Conservation (phyloP, 1,140 invertebrate genomes). For the Drosophila nannoptera region DNA sequence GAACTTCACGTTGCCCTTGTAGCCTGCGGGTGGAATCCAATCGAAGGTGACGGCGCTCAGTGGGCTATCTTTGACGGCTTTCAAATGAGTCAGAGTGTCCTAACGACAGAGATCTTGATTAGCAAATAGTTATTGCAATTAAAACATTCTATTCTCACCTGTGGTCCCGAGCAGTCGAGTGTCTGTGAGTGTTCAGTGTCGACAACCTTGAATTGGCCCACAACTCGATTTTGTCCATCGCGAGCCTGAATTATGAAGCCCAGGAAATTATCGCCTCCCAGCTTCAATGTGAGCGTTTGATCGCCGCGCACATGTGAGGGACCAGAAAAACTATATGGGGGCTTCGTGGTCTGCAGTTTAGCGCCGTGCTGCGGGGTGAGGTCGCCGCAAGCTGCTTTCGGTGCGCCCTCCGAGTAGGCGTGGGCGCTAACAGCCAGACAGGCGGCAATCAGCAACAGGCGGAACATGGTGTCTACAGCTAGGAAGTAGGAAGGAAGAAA, state of each 20-base stretch:
- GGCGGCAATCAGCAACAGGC: slow-evolving; percentile 53
- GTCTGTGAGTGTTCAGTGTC: slow-evolving; percentile 62
- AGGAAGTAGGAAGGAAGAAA: not conserved
- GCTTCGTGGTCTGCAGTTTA: slow-evolving; percentile 52
- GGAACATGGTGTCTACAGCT: slow-evolving; percentile 55
- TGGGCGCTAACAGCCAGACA: slow-evolving; percentile 57
- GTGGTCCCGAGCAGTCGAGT: slow-evolving; percentile 51
- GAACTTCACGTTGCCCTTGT: slow-evolving; percentile 78
- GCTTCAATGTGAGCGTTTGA: slow-evolving; percentile 53
- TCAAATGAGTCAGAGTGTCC: slow-evolving; percentile 78
- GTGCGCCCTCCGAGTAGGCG: slow-evolving; percentile 64
- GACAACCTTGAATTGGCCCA: slow-evolving; percentile 64
- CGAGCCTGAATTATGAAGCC: slow-evolving; percentile 73
- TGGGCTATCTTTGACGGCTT: slow-evolving; percentile 60
- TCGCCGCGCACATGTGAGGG: slow-evolving; percentile 44
- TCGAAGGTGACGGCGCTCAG: slow-evolving; percentile 55
- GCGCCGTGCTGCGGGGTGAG: slow-evolving; percentile 70
- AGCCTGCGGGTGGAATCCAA: slow-evolving; percentile 75
- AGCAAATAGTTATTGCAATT: not conserved
- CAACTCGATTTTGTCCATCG: slow-evolving; percentile 64
- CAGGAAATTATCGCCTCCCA: slow-evolving; percentile 63
- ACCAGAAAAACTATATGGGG: slow-evolving; percentile 56
- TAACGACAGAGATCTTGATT: slow-evolving; percentile 2
- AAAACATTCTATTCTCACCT: slow-evolving; percentile 25
- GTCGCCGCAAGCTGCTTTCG: slow-evolving; percentile 58